phyloP scores from a whole-genome alignment of 2,113 vertebrate species.

The Istiophorus platypterus region DNA sequence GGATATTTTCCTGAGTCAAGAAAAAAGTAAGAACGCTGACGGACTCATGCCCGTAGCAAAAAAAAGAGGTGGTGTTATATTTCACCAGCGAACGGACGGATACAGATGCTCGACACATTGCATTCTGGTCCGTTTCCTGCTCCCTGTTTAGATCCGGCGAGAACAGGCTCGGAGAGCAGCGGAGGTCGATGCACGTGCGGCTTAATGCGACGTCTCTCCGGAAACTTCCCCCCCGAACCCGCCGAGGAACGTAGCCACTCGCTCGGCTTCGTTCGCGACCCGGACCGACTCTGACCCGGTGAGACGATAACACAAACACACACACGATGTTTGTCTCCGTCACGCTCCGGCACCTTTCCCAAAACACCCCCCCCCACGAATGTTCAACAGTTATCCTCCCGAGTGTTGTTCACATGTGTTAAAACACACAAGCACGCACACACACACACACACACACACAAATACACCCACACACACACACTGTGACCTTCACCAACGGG shows the following conservation, averaged over 20 bases:
- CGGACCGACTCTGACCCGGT: not conserved
- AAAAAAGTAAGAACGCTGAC: not conserved
- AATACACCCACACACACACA: no score
- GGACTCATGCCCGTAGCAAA: not conserved
- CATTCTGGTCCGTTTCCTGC: conserved; percentile 29
- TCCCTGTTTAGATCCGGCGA: no score
- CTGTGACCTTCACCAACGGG: conserved; percentile 21
- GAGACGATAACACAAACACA: conserved; percentile 12
- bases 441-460: conserved; percentile 21
- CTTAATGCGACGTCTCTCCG: not conserved
- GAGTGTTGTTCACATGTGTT: conserved; percentile 5
- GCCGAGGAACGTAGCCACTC: not conserved
- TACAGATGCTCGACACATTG: conserved; percentile 6
- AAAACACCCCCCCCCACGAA: conserved; percentile 17
- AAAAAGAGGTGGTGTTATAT: conserved; percentile 14
- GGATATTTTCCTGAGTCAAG: not conserved
- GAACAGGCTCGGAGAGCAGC: no score
- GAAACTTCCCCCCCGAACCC: not conserved
- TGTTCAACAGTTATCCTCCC: not conserved
- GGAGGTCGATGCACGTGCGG: not conserved
- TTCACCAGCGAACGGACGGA: conserved; percentile 2
- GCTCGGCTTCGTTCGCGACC: not conserved
- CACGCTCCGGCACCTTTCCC: not conserved
- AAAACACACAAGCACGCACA: conserved; percentile 23
- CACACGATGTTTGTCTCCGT: not conserved